Base-by-base conservation (phyloP, 2,797 vertebrate genomes). In the Brotogeris chrysoptera region DNA sequence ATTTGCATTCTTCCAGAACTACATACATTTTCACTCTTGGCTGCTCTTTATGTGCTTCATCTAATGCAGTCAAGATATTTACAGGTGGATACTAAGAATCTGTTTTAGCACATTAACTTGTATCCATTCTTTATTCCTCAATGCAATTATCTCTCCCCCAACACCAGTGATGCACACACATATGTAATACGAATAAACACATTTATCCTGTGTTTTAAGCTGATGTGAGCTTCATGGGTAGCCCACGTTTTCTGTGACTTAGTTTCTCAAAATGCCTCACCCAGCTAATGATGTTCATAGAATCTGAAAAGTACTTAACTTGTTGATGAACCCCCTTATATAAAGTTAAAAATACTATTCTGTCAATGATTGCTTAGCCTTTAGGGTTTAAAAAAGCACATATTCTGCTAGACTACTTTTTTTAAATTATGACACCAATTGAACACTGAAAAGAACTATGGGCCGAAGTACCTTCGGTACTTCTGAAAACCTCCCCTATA, bases 1-100 rank as follows among this genome's bases (percentile, higher is more conserved):
- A 92, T 55, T 89, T 87, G 19, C 39, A 68, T 43, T 43, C 86
- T 83, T 92, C 60, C 71, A 90, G 50, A 85, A 79, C 16, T 46
- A 39, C 72, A 65, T 68, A 41, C 32, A 70, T 95, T 32, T 90
- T 76, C 59, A 84, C 43, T 80, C 59, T 52, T 92, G 64, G 50
- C 49, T 92, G 81, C 25, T 86, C 49, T 89, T 95, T 55, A 81
- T 49, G 50, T n/a, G 15, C 49, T 88, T 93, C 52, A 50, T 80
- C 60, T 90, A 92, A 70, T 65, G 44, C 34, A 94, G 82, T 9
- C 79, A 94, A 93, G 94, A 90, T 90, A 90, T 91, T 96, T 96
- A 86, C 6, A 27, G 71, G 61, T 24, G 19, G 52, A 72, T 46
- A 66, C 23, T 21, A 84, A 88, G 43, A 79, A 84, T 69, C 25